phyloP scores from a whole-genome alignment of 2,797 vertebrate genomes.

The Melanotaenia maccullochi region DNA sequence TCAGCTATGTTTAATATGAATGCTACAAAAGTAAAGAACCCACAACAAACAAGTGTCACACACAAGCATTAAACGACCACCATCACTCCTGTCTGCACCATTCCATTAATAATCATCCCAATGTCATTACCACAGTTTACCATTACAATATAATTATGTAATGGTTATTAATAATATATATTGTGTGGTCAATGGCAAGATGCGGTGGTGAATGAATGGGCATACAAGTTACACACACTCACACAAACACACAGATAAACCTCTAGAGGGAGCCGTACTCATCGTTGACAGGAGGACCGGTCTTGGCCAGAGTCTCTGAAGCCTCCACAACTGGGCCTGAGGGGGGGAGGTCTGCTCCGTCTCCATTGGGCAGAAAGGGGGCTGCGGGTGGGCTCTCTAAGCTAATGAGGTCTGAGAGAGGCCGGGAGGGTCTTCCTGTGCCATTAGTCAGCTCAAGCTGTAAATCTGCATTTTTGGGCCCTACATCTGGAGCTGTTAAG shows the following conservation, averaged over 20 bases:
- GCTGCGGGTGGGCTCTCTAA: conserved; percentile 85
- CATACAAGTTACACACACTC: conserved; percentile 62
- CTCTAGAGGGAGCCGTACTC: conserved; percentile 94
- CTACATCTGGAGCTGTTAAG: conserved; percentile 58
- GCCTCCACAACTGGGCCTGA: conserved; percentile 94
- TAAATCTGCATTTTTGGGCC: conserved; percentile 66
- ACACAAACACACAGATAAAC: conserved; percentile 79
- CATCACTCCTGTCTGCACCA: conserved; percentile 49
- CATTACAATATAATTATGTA: conserved; percentile 63
- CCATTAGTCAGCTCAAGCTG: conserved; percentile 73
- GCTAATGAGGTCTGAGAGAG: conserved; percentile 80
- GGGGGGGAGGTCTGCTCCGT: conserved; percentile 92
- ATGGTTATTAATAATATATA: conserved; percentile 39
- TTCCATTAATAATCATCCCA: conserved; percentile 34
- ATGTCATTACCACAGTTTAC: conserved; percentile 74
- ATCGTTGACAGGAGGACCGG: conserved; percentile 91
- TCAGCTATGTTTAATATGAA: conserved; percentile 25
- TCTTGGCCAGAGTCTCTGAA: conserved; percentile 91
- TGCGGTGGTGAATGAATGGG: conserved; percentile 85
- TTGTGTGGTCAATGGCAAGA: conserved; percentile 79
- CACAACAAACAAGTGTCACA: conserved; percentile 50
- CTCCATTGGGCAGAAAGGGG: conserved; percentile 89
- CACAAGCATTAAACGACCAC: conserved; percentile 48
- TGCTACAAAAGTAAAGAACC: conserved; percentile 38
- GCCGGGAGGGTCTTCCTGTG: conserved; percentile 61